Conservation (phyloP, 2,113 vertebrate genomes). For the Tachysurus vachellii region DNA sequence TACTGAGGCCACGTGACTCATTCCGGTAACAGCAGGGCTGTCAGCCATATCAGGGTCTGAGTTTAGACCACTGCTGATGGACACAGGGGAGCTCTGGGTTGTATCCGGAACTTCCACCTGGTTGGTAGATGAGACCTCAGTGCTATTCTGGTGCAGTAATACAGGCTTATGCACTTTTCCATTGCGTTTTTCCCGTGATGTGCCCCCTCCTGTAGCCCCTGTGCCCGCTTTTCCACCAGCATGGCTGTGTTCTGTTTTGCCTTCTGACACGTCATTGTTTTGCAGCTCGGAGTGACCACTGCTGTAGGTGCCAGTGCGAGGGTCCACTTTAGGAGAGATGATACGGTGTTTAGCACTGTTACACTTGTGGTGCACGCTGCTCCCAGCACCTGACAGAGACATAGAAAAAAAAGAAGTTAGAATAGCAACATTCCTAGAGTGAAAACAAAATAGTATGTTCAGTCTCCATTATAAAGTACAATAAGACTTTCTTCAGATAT, state of each 20-base stretch:
- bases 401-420: not conserved
- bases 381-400: slow-evolving; percentile 85
- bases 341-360: slow-evolving; percentile 99
- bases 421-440: not conserved
- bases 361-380: slow-evolving; percentile 99
- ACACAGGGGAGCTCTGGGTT: slow-evolving; percentile 96
- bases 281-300: slow-evolving; percentile 92
- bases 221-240: slow-evolving; percentile 77
- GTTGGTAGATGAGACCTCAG: slow-evolving; percentile 97
- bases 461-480: not conserved
- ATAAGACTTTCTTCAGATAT: not conserved
- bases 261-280: slow-evolving; percentile 97
- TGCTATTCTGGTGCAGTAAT: slow-evolving; percentile 96
- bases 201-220: slow-evolving; percentile 69
- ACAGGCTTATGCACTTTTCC: slow-evolving; percentile 94
- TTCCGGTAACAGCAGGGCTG: slow-evolving; percentile 91
- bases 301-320: slow-evolving; percentile 85
- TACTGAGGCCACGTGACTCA: slow-evolving; percentile 94
- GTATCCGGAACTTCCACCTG: slow-evolving; percentile 99
- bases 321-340: slow-evolving; percentile 98
- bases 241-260: slow-evolving; percentile 90
- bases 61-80: slow-evolving; percentile 98
- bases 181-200: slow-evolving; percentile 91
- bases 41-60: slow-evolving; percentile 95
- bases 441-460: not conserved